Conservation (phyloP, 2,797 vertebrate genomes). For the Siniperca obscura region DNA sequence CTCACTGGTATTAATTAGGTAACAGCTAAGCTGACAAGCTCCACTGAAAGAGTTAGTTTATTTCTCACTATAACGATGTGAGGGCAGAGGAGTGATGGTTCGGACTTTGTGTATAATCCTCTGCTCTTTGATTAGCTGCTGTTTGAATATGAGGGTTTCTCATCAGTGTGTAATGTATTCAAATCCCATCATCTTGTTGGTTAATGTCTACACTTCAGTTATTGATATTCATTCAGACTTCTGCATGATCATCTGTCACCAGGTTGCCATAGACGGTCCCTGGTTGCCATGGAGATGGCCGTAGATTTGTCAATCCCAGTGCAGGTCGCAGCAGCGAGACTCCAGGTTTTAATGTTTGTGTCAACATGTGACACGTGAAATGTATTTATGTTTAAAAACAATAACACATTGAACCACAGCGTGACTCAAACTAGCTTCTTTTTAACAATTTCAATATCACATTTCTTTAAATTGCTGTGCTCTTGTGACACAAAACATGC, state of each 20-base stretch:
- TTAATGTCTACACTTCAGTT: conserved; percentile 41
- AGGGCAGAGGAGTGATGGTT: conserved; percentile 43
- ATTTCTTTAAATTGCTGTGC: conserved; percentile 14
- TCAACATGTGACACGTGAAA: not conserved
- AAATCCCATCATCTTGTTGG: conserved; percentile 59
- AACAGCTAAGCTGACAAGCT: conserved; percentile 56
- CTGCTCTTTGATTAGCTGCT: conserved; percentile 34
- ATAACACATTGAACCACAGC: not conserved
- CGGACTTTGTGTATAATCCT: conserved; percentile 34
- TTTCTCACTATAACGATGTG: conserved; percentile 51
- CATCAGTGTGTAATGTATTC: conserved; percentile 71
- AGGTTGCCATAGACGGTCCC: conserved; percentile 41
- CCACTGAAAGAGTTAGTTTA: conserved; percentile 43
- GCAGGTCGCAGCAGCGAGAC: not conserved
- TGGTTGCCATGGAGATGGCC: conserved; percentile 66
- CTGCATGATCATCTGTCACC: conserved; percentile 36
- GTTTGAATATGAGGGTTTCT: conserved; percentile 23
- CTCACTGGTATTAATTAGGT: conserved; percentile 73
- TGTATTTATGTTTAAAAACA: not conserved
- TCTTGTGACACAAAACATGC: not conserved
- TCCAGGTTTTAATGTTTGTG: conserved; percentile 1
- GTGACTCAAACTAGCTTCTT: not conserved
- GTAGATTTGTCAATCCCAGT: conserved; percentile 30
- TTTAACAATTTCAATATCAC: conserved; percentile 9
- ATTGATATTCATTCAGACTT: conserved; percentile 49